phyloP scores from a whole-genome alignment of 37 sponge, comb jelly and placozoan genomes.

The Ephydatia muelleri region DNA sequence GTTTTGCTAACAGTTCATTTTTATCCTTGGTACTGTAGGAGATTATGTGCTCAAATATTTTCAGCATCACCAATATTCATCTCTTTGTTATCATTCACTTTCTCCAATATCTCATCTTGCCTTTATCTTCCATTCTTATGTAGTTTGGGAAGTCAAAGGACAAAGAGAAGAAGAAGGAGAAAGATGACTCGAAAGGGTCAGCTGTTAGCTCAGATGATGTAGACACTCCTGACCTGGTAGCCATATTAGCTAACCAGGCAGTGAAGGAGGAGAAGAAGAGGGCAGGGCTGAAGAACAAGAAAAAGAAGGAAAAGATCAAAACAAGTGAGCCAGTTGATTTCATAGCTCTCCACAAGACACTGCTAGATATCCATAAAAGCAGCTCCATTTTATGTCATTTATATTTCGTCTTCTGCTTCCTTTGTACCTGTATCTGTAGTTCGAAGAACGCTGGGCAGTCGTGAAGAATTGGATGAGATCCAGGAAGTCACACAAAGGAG shows the following conservation, averaged over 20 bases:
- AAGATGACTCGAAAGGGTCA: not conserved
- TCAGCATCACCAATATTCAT: not conserved
- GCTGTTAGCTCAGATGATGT: conserved; percentile 16
- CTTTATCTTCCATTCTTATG: not conserved
- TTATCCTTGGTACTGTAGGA: too few relatives aligned
- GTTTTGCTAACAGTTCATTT: too few relatives aligned
- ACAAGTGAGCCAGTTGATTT: not conserved
- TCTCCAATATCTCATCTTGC: not conserved
- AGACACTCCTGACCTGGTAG: conserved; percentile 44
- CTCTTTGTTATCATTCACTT: not conserved
- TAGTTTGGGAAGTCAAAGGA: conserved; percentile 19
- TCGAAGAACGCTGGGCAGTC: conserved; percentile 74
- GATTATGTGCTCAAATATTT: too few relatives aligned
- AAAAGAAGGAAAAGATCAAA: not conserved
- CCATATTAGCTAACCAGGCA: conserved; percentile 44
- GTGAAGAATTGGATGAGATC: conserved; percentile 56
- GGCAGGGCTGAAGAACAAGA: not conserved
- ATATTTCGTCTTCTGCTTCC: too few relatives aligned
- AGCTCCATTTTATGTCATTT: too few relatives aligned
- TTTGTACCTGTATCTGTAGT: too few relatives aligned
- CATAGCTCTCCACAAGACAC: too few relatives aligned
- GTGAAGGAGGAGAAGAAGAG: conserved; percentile 19
- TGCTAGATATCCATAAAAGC: too few relatives aligned
- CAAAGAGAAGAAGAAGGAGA: conserved; percentile 13
- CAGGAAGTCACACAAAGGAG: conserved; percentile 42